Evolutionary conservation across 2,888 invertebrate species (phyloP).

Genomic region (Achlya flavicornis): DNA sequence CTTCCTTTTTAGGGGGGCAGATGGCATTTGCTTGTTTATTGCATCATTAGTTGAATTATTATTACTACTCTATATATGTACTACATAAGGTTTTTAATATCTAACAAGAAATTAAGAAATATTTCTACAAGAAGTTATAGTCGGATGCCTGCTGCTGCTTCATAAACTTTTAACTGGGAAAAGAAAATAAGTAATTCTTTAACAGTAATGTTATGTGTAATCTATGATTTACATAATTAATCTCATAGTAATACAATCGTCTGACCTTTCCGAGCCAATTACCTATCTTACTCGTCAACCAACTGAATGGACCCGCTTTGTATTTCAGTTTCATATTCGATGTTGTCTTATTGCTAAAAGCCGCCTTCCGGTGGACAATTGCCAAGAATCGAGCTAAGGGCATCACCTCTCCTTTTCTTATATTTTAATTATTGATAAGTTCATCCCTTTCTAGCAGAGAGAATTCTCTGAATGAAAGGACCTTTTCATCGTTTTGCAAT

Average conservation of each 20-base stretch:
- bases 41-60: no score
- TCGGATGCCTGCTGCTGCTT: not conserved
- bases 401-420: conserved; percentile 47
- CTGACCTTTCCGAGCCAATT: conserved; percentile 66
- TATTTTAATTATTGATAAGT: conserved; percentile 37
- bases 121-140: not conserved
- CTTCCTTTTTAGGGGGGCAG: no score
- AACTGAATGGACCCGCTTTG: conserved; percentile 74
- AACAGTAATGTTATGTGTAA: not conserved
- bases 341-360: conserved; percentile 74
- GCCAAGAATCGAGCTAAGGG: conserved; percentile 76
- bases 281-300: conserved; percentile 54
- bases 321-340: conserved; percentile 72
- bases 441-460: conserved; percentile 52
- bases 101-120: no score
- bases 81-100: no score
- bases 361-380: conserved; percentile 81
- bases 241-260: not conserved
- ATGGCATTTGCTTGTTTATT: no score
- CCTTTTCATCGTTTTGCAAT: conserved; percentile 76
- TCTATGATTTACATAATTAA: not conserved
- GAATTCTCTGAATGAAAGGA: conserved; percentile 80
- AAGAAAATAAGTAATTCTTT: no score
- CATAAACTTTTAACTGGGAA: no score
- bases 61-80: no score